These are phyloP conservation scores for Carlito syrichta DNA, from an alignment of 2,113 vertebrate species.

Conservation along the genomic window DNA sequence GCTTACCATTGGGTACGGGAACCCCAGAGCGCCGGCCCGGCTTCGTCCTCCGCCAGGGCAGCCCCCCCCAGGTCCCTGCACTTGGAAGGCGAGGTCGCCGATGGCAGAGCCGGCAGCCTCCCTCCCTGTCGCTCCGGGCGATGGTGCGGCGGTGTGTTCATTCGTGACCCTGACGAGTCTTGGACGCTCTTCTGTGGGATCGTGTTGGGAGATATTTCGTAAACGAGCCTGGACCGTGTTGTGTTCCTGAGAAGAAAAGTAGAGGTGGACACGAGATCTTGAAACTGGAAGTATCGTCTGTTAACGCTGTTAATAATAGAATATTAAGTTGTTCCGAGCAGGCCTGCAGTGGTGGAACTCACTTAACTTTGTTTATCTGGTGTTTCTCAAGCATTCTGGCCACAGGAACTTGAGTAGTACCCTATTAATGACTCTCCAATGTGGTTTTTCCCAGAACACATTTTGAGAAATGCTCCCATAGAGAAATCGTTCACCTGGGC, in stretches of 20 bases:
- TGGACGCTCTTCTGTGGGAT: neutral
- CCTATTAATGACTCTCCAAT: neutral
- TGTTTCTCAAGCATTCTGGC: neutral
- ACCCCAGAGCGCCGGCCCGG: neutral
- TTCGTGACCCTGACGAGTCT: too few relatives aligned
- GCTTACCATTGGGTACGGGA: too few relatives aligned
- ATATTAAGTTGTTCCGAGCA: neutral
- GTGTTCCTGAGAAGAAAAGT: neutral
- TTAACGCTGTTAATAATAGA: neutral
- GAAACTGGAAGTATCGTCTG: too few relatives aligned
- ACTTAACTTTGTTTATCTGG: neutral
- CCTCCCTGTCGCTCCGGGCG: too few relatives aligned
- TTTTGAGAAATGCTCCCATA: neutral
- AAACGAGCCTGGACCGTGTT: neutral
- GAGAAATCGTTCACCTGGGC: neutral
- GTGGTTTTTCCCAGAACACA: neutral
- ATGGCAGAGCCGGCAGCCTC: too few relatives aligned
- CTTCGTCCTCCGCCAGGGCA: neutral
- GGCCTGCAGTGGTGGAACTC: neutral
- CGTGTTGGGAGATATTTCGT: neutral
- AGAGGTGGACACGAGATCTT: too few relatives aligned
- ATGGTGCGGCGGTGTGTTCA: too few relatives aligned
- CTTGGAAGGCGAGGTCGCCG: too few relatives aligned
- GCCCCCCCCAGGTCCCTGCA: too few relatives aligned
- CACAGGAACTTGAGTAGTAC: neutral